Evolutionary conservation across 2,797 vertebrate genomes (phyloP), one percentile per base, ranked within the genome.

Genomic region (Hypotaenidia okinawae): DNA sequence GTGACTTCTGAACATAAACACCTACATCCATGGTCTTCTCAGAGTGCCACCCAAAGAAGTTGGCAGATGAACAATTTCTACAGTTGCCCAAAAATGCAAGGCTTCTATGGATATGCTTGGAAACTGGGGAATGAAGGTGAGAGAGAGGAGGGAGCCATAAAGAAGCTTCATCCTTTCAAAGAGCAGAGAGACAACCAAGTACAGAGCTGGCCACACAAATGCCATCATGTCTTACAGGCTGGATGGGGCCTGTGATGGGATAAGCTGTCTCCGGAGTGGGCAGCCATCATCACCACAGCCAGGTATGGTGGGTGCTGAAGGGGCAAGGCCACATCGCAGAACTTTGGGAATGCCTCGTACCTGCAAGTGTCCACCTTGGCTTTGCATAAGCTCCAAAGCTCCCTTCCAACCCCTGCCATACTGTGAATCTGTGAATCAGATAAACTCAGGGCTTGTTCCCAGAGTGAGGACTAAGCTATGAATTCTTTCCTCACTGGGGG

Each of bases 291-390:
- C 66, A 75, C 25, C 63, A 33, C 57, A 41, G 24, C 43, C 61
- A 68, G 61, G 32, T 58, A 49, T 0, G 1, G 55, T 0, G 1
- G 73, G 13, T 0, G 17, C 33, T 32, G 55, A 49, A 49, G 54
- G 45, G 23, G 41, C n/a, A 63, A 47, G 37, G 73, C 41, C 25
- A 1, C 14, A 33, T 8, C 1, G 1, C n/a, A 41, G 35, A 37
- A 68, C 41, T 74, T n/a, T 1, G 2, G 25, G 49, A 63, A 23
- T 8, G 7, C 23, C 59, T 85, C 0, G 2, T 33, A 39, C 8
- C 8, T 6, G 19, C 13, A 32, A 41, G 23, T 3, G 17, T 55
- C 47, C 0, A 1, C 23, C 35, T 17, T 67, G 69, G 59, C 54
- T 77, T 30, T 37, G 33, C 24, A 12, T 3, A 9, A 45, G 19